A percentile compares a stretch with the other conserved stretches of the same genome.
These are phyloP conservation scores for Parnassius mnemosyne DNA, from an alignment of 2,888 invertebrate species.

Conservation along the genomic window DNA sequence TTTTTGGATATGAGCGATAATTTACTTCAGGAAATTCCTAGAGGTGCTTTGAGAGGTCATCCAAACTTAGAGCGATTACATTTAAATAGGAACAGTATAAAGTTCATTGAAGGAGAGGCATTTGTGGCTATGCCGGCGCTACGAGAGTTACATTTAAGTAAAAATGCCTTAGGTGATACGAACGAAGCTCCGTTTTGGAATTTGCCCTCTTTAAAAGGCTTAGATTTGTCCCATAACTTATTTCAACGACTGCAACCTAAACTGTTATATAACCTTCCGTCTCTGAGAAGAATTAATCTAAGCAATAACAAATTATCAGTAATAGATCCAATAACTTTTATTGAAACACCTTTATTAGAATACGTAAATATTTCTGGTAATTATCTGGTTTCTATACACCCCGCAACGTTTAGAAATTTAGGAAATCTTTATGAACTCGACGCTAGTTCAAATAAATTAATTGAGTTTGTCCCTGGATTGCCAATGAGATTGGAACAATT, in stretches of 20 bases:
- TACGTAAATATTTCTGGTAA: conserved; percentile 90
- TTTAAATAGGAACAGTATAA: conserved; percentile 88
- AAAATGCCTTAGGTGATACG: conserved; percentile 89
- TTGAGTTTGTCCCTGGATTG: conserved; percentile 88
- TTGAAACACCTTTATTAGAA: conserved; percentile 86
- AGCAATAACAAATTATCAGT: conserved; percentile 86
- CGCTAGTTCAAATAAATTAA: conserved; percentile 85
- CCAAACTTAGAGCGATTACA: conserved; percentile 89
- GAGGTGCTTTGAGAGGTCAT: conserved; percentile 89
- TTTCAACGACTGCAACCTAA: conserved; percentile 86
- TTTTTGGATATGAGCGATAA: conserved; percentile 91
- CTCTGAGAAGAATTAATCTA: conserved; percentile 87
- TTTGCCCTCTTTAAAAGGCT: conserved; percentile 89
- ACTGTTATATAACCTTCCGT: conserved; percentile 87
- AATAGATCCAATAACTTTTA: conserved; percentile 87
- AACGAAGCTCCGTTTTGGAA: conserved; percentile 91
- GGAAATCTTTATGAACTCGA: conserved; percentile 89
- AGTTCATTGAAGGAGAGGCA: conserved; percentile 87
- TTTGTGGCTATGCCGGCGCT: conserved; percentile 91
- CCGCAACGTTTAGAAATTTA: conserved; percentile 87
- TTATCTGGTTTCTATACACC: conserved; percentile 84
- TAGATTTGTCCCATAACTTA: conserved; percentile 89
- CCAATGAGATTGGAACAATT: conserved; percentile 89
- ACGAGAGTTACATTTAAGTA: conserved; percentile 88
- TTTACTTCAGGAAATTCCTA: conserved; percentile 87